Percentiles rank a stretch among this genome's conserved stretches.
Conservation (phyloP, 2,113 vertebrate genomes). For the Datnioides undecimradiatus region DNA sequence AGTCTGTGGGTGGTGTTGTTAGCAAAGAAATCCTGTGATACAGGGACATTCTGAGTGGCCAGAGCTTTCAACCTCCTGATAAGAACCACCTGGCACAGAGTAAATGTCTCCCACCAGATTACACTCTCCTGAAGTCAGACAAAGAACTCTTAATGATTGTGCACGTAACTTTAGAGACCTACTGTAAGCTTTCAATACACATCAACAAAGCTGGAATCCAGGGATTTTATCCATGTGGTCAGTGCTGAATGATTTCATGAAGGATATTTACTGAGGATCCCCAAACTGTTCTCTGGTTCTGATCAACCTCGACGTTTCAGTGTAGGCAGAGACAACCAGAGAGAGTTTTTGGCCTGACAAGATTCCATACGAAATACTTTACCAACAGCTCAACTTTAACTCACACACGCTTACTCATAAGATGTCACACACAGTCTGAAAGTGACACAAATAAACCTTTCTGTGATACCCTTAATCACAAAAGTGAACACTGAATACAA, state of each 20-base stretch:
- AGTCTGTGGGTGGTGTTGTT: constrained; percentile 5
- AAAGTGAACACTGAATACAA: too few relatives aligned
- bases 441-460: too few relatives aligned
- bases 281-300: too few relatives aligned
- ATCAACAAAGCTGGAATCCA: background rate
- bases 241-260: background rate
- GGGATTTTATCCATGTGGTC: background rate
- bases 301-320: background rate
- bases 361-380: too few relatives aligned
- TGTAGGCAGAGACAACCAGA: background rate
- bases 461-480: too few relatives aligned
- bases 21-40: constrained; percentile 13
- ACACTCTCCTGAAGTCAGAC: background rate
- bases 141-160: background rate
- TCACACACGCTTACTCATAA: too few relatives aligned
- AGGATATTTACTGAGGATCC: too few relatives aligned
- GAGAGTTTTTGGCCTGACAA: too few relatives aligned
- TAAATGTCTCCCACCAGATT: background rate
- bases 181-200: background rate
- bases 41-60: accelerated
- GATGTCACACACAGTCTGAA: too few relatives aligned
- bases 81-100: constrained; percentile 52
- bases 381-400: too few relatives aligned
- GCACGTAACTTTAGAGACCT: background rate
- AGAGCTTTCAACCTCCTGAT: constrained; percentile 22